Conservation (phyloP, 2,797 vertebrate genomes). For the Anisognathus igniventris region DNA sequence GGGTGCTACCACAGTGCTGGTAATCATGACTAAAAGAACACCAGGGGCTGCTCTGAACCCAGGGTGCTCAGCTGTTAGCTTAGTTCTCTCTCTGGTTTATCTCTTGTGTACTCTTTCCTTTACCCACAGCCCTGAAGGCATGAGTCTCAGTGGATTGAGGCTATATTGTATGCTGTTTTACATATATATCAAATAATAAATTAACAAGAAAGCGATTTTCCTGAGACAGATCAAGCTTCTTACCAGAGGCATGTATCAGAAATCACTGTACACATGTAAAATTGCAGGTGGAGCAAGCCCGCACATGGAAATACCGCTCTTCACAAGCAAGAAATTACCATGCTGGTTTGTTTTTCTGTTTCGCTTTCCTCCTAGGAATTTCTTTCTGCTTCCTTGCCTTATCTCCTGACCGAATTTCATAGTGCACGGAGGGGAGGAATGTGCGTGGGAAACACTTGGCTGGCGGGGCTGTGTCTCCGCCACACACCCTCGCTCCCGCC, state of each 20-base stretch:
- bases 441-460: background rate
- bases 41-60: background rate
- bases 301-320: background rate
- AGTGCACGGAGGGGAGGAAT: background rate
- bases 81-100: background rate
- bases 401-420: constrained; percentile 7
- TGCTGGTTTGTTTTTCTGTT: background rate
- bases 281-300: constrained; percentile 18
- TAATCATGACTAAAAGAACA: background rate
- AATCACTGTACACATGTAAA: constrained; percentile 12
- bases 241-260: constrained; percentile 18
- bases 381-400: constrained; percentile 5
- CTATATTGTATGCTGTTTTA: constrained; percentile 12
- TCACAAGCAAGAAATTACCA: constrained; percentile 22
- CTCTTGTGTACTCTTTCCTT: background rate
- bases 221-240: constrained; percentile 39
- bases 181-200: constrained; percentile 54
- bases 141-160: background rate
- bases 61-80: background rate
- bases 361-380: constrained; percentile 16
- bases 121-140: background rate
- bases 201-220: constrained; percentile 53
- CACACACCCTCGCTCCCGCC: background rate
- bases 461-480: background rate
- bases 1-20: background rate